Percentiles rank a stretch among this genome's conserved stretches.
Evolutionary conservation across 2,797 vertebrate genomes (phyloP).

Genomic region (Cyprinodon diabolis): DNA sequence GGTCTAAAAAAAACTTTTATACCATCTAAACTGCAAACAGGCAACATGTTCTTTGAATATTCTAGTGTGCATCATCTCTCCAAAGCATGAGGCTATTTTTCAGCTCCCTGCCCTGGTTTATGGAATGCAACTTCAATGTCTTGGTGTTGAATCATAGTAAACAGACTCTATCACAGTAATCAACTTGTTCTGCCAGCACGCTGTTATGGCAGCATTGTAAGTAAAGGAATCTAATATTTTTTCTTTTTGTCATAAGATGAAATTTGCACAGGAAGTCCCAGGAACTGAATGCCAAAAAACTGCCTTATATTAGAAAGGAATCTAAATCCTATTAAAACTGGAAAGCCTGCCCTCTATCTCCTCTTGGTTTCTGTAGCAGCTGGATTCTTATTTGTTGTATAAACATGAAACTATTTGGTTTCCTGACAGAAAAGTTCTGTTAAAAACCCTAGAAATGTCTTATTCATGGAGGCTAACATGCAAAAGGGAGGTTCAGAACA

Average conservation of each 20-base stretch:
- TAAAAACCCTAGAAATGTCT: constrained; percentile 28
- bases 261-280: constrained; percentile 10
- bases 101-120: not conserved
- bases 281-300: constrained; percentile 44
- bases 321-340: constrained; percentile 30
- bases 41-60: not conserved
- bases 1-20: not conserved
- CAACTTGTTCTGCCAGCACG: not conserved
- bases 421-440: constrained; percentile 1
- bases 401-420: not conserved
- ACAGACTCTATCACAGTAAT: not conserved
- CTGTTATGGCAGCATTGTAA: constrained; percentile 5
- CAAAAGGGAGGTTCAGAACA: not conserved
- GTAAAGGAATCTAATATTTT: constrained; percentile 29
- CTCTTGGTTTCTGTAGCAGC: constrained; percentile 14
- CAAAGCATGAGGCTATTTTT: not conserved
- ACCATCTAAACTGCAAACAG: not conserved
- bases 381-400: constrained; percentile 1
- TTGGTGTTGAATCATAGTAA: not conserved
- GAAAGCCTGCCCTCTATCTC: not conserved
- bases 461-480: constrained; percentile 27
- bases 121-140: constrained; percentile 1
- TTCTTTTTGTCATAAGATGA: constrained; percentile 24
- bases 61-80: no score
- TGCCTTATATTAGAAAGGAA: constrained; percentile 60